A percentile compares a stretch with the other conserved stretches of the same genome.
Conservation (phyloP, 1,140 invertebrate species). For the Drosophila watanabei region DNA sequence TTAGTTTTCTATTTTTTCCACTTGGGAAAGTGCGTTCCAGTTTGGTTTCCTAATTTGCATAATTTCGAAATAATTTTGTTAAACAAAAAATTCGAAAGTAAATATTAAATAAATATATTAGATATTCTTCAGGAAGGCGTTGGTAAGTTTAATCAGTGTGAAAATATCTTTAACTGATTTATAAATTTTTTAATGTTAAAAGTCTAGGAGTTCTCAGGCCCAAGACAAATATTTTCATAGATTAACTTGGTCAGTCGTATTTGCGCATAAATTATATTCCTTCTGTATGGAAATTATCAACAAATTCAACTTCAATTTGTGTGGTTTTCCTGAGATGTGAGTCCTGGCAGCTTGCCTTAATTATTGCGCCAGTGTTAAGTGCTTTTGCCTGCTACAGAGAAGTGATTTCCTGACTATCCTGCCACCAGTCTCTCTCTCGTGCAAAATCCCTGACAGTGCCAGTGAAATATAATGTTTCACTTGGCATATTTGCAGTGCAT, state of each 20-base stretch:
- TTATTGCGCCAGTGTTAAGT: conserved; percentile 16
- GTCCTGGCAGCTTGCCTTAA: conserved; percentile 13
- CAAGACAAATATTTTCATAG: not conserved
- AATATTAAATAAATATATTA: conserved; percentile 27
- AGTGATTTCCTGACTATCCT: conserved; percentile 35
- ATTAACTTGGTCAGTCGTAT: not conserved
- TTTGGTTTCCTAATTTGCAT: conserved; percentile 67
- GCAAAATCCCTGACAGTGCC: conserved; percentile 15
- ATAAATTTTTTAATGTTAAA: not conserved
- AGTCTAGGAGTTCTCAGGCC: not conserved
- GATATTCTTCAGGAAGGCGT: conserved; percentile 18
- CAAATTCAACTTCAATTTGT: not conserved
- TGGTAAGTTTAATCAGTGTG: conserved; percentile 23
- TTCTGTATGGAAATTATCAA: not conserved
- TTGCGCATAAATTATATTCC: not conserved
- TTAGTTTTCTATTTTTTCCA: conserved; percentile 27
- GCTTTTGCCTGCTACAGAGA: conserved; percentile 7
- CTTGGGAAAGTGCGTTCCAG: conserved; percentile 67
- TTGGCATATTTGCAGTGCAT: conserved; percentile 70
- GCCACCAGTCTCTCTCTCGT: not conserved
- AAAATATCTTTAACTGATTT: conserved; percentile 12
- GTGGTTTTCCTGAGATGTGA: not conserved
- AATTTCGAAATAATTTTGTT: conserved; percentile 67
- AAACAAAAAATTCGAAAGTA: conserved; percentile 38
- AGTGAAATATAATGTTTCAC: conserved; percentile 54